Conservation (phyloP, 2,888 invertebrate species). For the Heliconius erato region DNA sequence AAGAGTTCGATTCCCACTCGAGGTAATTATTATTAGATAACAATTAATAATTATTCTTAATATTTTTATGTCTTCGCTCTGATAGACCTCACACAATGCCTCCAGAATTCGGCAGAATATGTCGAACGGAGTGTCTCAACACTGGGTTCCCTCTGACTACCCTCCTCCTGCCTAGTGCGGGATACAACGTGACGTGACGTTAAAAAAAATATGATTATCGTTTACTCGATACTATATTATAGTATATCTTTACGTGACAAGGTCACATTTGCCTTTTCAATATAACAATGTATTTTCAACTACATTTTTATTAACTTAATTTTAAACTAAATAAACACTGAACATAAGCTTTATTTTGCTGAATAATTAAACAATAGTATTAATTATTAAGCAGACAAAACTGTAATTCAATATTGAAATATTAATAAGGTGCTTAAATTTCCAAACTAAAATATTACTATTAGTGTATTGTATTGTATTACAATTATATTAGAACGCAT, state of each 20-base stretch:
- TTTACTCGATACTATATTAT: not conserved
- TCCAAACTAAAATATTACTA: not conserved
- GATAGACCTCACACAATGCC: no score
- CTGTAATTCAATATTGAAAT: constrained; percentile 10
- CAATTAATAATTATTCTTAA: no score
- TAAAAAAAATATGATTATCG: no score
- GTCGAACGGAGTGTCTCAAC: no score
- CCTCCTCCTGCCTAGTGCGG: no score
- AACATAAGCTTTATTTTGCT: not conserved
- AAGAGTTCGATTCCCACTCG: no score
- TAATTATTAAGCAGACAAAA: constrained; percentile 8
- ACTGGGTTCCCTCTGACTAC: no score
- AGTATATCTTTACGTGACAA: not conserved
- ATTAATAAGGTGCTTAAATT: constrained; percentile 14
- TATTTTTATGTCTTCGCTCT: no score
- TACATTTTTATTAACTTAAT: not conserved
- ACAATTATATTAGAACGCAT: not conserved
- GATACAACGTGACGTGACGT: no score
- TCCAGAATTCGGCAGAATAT: no score
- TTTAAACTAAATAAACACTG: not conserved
- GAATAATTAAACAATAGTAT: not conserved
- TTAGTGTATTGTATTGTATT: not conserved
- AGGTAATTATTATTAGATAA: no score
- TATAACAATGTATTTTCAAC: not conserved
- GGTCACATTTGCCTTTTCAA: not conserved